Evolutionary conservation across 2,888 invertebrate genomes (phyloP), one percentile per base, ranked within the genome.

Genomic region (Trichogramma evanescens): DNA sequence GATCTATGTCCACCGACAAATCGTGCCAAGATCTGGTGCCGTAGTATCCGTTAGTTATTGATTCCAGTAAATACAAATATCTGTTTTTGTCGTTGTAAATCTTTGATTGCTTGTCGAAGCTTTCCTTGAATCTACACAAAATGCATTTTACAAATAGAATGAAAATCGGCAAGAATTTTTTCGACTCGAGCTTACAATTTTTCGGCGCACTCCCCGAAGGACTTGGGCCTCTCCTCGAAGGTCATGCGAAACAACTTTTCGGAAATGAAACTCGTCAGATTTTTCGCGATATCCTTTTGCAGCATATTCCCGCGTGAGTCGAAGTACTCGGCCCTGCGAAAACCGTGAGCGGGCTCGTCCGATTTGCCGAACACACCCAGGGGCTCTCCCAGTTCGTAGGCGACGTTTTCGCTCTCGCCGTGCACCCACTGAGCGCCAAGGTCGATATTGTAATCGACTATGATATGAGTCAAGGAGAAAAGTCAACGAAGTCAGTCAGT

Each of bases 351-450:
- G 7, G 52, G 39, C 8, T 56, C 41, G 38, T 62, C 53, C 9
- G 66, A 65, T 26, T 65, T 54, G 50, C 70, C 69, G 48, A 68
- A 57, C 5, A 70, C 7, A 5, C 69, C 72, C n/a, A 72, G 56
- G 7, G 73, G 70, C 51, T 66, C 65, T 4, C 66, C 74, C 10
- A 74, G n/a, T 10, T 73, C 65, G 52, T 64, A 72, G 1, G 41
- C 72, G 6, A 67, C 65, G 53, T 74, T 74, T n/a, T 59, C 63
- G 45, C 62, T 41, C 60, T 71, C 67, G 1, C 74, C 74, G 38
- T 72, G 71, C 5, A 74, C 67, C 70, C 71, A 72, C 57, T 74
- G 72, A 8, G 66, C 74, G 1, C 74, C 74, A 40, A 74, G 48
- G 45, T 74, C 75, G 5, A 72, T 26, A 56, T 53, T 13, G 40